Percentiles rank a stretch among this genome's conserved stretches.
These are phyloP conservation scores for Omphaloscelis lunosa DNA, from an alignment of 2,888 invertebrate genomes.

Conservation along the genomic window DNA sequence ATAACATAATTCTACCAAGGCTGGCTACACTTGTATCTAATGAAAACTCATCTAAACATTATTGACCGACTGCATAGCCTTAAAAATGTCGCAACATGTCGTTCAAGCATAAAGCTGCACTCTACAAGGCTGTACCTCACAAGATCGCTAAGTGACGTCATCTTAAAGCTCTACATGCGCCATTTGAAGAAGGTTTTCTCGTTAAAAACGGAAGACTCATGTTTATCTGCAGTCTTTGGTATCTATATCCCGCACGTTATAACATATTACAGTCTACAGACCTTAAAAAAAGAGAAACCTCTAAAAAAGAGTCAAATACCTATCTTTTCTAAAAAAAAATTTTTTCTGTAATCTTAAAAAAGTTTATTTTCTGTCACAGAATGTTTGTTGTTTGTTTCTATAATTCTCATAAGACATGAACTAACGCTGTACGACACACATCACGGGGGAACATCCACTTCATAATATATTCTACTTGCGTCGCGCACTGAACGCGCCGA, in stretches of 20 bases:
- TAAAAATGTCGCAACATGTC: slow-evolving; percentile 6
- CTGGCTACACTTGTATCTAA: neutral
- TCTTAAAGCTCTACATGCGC: slow-evolving; percentile 8
- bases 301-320: neutral
- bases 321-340: neutral
- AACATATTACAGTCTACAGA: too few species aligned
- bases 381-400: slow-evolving; percentile 7
- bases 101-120: slow-evolving; percentile 21
- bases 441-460: slow-evolving; percentile 41
- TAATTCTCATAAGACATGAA: slow-evolving; percentile 40
- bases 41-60: neutral
- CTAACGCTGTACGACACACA: slow-evolving; percentile 26
- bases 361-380: neutral
- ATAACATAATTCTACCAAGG: neutral
- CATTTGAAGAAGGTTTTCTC: neutral
- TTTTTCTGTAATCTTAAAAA: neutral
- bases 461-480: slow-evolving; percentile 57
- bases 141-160: slow-evolving; percentile 27
- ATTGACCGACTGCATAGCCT: neutral
- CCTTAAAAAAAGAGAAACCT: too few species aligned
- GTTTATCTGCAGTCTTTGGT: slow-evolving; percentile 1
- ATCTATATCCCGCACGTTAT: neutral
- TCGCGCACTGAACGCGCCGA: slow-evolving; percentile 45
- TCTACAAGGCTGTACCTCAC: neutral
- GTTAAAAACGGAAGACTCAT: slow-evolving; percentile 1